A percentile compares a stretch with the other conserved stretches of the same genome.
These are phyloP conservation scores for Mantis religiosa DNA, from an alignment of 2,888 invertebrate genomes.

Conservation along the genomic window DNA sequence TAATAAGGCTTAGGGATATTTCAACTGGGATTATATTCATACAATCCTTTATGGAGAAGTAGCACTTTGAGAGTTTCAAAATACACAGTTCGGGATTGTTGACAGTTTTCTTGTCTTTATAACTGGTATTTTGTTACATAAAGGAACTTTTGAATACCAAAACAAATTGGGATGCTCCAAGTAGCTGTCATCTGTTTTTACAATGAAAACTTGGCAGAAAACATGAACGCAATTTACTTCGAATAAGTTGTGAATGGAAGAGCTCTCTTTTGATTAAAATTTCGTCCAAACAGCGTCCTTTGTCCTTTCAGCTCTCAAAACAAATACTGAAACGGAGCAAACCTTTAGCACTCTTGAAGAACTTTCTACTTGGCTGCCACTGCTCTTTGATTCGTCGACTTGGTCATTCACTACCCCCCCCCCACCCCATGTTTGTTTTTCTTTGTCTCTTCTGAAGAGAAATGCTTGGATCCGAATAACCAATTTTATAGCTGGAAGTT, in stretches of 20 bases:
- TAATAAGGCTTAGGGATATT: too few relatives aligned
- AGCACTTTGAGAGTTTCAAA: too few relatives aligned
- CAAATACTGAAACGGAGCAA: neutral
- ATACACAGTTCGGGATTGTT: too few relatives aligned
- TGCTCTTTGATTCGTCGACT: neutral
- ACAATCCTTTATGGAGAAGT: too few relatives aligned
- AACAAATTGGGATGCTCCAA: neutral
- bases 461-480: neutral
- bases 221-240: neutral
- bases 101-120: too few relatives aligned
- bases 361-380: neutral
- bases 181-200: neutral
- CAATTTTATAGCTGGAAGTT: too few relatives aligned
- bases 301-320: neutral
- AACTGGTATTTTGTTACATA: too few relatives aligned
- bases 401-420: neutral
- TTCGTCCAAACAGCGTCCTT: neutral
- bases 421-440: neutral
- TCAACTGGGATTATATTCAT: too few relatives aligned
- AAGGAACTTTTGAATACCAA: too few relatives aligned
- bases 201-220: neutral
- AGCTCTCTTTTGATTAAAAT: neutral
- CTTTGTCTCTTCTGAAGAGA: neutral
- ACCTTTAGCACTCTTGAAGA: neutral
- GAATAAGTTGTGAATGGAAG: neutral